phyloP scores from a whole-genome alignment of 2,113 vertebrate species.

The Coryphaenoides rupestris region DNA sequence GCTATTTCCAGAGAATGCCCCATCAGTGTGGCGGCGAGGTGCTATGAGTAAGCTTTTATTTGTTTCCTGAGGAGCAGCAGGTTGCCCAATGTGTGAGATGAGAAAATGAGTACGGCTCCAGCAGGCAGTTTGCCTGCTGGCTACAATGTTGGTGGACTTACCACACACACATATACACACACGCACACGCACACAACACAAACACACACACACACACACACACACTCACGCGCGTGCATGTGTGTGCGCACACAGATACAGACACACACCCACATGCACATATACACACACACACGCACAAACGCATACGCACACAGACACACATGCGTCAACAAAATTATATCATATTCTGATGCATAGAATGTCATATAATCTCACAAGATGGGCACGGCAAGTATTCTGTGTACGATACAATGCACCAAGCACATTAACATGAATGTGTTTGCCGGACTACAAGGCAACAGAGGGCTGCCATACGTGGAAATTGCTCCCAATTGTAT shows the following conservation, averaged over 20 bases:
- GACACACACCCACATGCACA: slow-evolving; percentile 3
- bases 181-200: too few relatives aligned
- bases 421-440: background rate
- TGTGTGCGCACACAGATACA: too few relatives aligned
- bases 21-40: slow-evolving; percentile 52
- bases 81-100: slow-evolving; percentile 61
- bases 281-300: slow-evolving; percentile 3
- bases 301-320: background rate
- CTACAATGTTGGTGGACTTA: slow-evolving; percentile 37
- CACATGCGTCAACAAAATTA: background rate
- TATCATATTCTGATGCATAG: slow-evolving; percentile 17
- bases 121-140: slow-evolving; percentile 49
- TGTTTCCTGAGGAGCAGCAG: slow-evolving; percentile 65
- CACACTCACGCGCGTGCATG: too few relatives aligned
- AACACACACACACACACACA: too few relatives aligned
- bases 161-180: too few relatives aligned
- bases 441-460: background rate
- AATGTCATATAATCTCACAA: slow-evolving; percentile 1
- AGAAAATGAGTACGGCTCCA: slow-evolving; percentile 62
- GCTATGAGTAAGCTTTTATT: slow-evolving; percentile 65
- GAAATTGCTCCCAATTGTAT: slow-evolving; percentile 22
- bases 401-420: background rate
- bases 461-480: slow-evolving; percentile 1
- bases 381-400: too few relatives aligned
- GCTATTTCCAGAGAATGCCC: slow-evolving; percentile 59